phyloP scores from a whole-genome alignment of 2,113 vertebrate genomes.

The Panthera leo region DNA sequence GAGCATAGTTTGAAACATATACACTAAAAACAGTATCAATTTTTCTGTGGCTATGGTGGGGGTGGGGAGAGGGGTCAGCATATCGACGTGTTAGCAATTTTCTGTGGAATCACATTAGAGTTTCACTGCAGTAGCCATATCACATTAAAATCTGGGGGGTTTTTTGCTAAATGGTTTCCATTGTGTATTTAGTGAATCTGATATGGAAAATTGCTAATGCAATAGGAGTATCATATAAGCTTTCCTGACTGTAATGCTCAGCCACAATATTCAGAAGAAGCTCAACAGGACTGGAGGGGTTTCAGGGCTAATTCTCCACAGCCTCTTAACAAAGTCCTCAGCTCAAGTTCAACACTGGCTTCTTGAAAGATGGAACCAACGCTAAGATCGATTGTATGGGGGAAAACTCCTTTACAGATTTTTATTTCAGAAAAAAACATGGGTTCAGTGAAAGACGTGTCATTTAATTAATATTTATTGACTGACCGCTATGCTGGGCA shows the following conservation, averaged over 20 bases:
- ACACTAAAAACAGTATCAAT: background rate
- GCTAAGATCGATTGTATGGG: background rate
- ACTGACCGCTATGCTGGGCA: background rate
- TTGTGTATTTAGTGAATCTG: slow-evolving; percentile 71
- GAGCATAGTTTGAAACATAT: background rate
- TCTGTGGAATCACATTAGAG: slow-evolving; percentile 67
- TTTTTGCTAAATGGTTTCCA: slow-evolving; percentile 78
- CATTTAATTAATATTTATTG: slow-evolving; percentile 15
- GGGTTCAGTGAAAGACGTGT: background rate
- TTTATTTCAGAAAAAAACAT: background rate
- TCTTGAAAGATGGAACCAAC: background rate
- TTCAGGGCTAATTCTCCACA: background rate
- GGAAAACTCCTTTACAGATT: background rate
- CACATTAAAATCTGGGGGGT: slow-evolving; percentile 66
- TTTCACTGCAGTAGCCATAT: slow-evolving; percentile 69
- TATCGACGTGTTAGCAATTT: slow-evolving; percentile 58
- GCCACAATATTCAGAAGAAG: slow-evolving; percentile 27
- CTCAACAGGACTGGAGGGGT: too few species aligned
- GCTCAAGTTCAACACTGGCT: background rate
- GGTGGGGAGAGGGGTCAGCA: background rate
- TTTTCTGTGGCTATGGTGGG: slow-evolving; percentile 6
- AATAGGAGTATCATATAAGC: slow-evolving; percentile 76
- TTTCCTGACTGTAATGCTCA: slow-evolving; percentile 68
- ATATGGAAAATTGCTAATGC: slow-evolving; percentile 81
- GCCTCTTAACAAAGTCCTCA: background rate